Conservation (phyloP, 2,888 invertebrate species). For the Zonitis immaculata region DNA sequence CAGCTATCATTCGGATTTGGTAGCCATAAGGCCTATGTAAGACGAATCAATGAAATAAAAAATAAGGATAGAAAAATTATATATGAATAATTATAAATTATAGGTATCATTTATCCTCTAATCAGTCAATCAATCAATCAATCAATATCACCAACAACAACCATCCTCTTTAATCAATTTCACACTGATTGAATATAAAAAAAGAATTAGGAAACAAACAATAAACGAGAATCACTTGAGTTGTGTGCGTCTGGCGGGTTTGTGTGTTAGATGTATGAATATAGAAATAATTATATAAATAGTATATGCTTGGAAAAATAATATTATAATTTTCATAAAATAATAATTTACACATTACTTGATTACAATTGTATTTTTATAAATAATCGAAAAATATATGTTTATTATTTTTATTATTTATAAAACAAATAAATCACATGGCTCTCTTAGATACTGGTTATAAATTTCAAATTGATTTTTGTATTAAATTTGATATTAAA, state of each 20-base stretch:
- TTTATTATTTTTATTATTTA: conserved; percentile 3
- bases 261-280: too few species aligned
- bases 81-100: too few species aligned
- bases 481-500: conserved; percentile 35
- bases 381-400: conserved; percentile 19
- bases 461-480: conserved; percentile 28
- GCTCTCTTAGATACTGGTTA: conserved; percentile 15
- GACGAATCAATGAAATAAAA: too few species aligned
- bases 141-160: too few species aligned
- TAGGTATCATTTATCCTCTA: too few species aligned
- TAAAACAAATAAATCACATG: neutral
- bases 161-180: too few species aligned
- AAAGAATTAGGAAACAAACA: too few species aligned
- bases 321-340: conserved; percentile 16
- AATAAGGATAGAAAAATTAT: too few species aligned
- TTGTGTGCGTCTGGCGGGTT: too few species aligned
- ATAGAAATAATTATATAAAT: neutral
- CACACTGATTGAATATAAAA: too few species aligned
- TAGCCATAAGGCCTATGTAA: conserved; percentile 45
- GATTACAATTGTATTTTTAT: conserved; percentile 36
- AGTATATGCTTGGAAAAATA: neutral
- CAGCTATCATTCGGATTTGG: conserved; percentile 45
- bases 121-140: too few species aligned
- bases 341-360: conserved; percentile 26
- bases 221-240: neutral